Base-by-base conservation (phyloP, 2,888 invertebrate genomes). In the Sphaerolaimus hirsutus region DNA sequence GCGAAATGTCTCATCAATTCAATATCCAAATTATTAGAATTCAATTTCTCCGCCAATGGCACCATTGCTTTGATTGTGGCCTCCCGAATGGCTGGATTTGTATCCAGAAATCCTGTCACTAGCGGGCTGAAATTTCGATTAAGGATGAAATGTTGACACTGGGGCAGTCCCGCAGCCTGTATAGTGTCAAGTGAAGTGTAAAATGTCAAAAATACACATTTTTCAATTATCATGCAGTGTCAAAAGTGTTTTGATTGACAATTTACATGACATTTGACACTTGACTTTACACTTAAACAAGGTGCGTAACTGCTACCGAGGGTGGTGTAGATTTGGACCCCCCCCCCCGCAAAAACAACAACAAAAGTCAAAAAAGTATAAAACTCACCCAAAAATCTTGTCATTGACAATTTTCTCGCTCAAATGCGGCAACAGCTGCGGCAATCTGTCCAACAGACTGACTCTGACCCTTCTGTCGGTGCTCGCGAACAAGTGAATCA, bases 31-130 rank as follows among this genome's bases (percentile, higher is more conserved):
- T 93, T 97, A 64, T 91, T 86, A 64, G 87, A 86, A 69, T 84
- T 93, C 52, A 97, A 74, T 68, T 93, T 97, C 41, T 87, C 78
- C 21, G 93, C 87, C 60, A 97, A 71, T 62, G 83, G 81, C 49
- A 93, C 76, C 68, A 93, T 83, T 45, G 89, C 87, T 74, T 91
- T 91, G 46, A 97, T 84, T 1, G 97, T 97, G 66, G 86, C 83
- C 68, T 97, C 97, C 54, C 93, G 73, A 53, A 97, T 89, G 2
- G 84, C 79, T 1, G 89, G 81, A 69, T 91, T 93, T 0, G 91
- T 87, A 65, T 97, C 97, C 63, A 86, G 71, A 65, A 97, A 93
- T 2, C 97, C 97, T 60, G 84, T 80, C 46, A 80, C 77, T 49
- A 97, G 46, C 49, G 58, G 60, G 17, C 60, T 60, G 49, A 24